Base-by-base conservation (phyloP, 2,797 vertebrate genomes). In the Geotrypetes seraphini region DNA sequence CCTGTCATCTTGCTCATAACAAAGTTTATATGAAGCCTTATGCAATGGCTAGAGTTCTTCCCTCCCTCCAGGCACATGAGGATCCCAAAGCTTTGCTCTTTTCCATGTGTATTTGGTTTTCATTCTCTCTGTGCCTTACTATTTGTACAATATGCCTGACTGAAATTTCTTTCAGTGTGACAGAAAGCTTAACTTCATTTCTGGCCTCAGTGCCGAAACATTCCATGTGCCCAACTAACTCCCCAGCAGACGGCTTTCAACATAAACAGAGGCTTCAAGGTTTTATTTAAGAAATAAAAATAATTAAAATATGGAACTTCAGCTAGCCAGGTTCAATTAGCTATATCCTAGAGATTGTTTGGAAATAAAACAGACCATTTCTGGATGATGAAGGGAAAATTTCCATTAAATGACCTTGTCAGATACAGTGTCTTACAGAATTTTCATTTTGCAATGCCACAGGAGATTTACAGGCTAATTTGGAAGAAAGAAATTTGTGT, bases 321-420 rank as follows among this genome's bases (percentile, higher is more conserved):
- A 43, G 31, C 31, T 26, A 45, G 21, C 33, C 27, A 35, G 27
- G 24, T 36, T 50, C 46, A 54, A 35, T 36, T 43, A 50, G 27
- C 23, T 31, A 36, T 37, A 55, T 39, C 29, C 50, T 9, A 52
- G 8, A 37, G 50, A 37, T 30, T 36, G 58, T 33, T 19, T 51
- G 46, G 56, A 73, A 67, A 69, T 43, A 69, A 74, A 75, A 28
- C 41, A 73, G 59, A 48, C 40, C 52, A 32, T 13, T 33, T 54
- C 40, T 42, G 34, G 9, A 43, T 0, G 0, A 53, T 17, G 41
- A 57, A 59, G 53, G 52, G 23, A 29, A 34, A 4, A 47, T 47
- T 63, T 61, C 52, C 38, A 64, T 30, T 64, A 37, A 54, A 71
- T 73, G 58, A 64, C 50, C 32, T 46, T 59, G 39, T 58, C 48